Conservation (phyloP, 1,140 invertebrate genomes). For the Leptestheria dahalacensis region DNA sequence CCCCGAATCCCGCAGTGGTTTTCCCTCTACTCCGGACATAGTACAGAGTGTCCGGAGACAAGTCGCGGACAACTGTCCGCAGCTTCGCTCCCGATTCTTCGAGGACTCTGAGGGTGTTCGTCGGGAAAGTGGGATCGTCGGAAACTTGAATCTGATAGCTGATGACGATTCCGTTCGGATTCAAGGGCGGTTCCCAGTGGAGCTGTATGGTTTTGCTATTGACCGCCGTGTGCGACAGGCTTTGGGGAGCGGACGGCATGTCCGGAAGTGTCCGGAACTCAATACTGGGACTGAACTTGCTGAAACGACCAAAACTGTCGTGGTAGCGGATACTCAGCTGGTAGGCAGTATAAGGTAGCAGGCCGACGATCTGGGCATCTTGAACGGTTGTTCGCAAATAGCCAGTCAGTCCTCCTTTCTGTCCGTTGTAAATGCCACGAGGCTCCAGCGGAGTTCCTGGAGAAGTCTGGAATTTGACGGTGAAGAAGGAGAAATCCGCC, state of each 20-base stretch:
- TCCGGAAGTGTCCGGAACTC: conserved; percentile 8
- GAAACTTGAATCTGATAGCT: conserved; percentile 33
- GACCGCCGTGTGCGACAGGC: conserved; percentile 33
- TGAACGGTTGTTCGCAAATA: conserved; percentile 26
- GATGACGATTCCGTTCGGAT: conserved; percentile 33
- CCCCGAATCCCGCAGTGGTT: conserved; percentile 36
- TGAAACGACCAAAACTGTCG: conserved; percentile 5
- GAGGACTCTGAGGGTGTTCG: conserved; percentile 28
- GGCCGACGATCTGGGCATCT: conserved; percentile 31
- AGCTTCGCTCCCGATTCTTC: conserved; percentile 20
- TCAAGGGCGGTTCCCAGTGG: conserved; percentile 34
- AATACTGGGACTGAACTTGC: conserved; percentile 1
- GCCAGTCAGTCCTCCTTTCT: not conserved
- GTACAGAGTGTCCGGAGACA: conserved; percentile 34
- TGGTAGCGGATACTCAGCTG: conserved; percentile 36
- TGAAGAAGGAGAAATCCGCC: conserved; percentile 28
- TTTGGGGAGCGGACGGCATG: conserved; percentile 32
- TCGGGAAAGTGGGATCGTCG: conserved; percentile 25
- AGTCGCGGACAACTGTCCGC: conserved; percentile 17
- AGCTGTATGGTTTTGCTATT: conserved; percentile 30
- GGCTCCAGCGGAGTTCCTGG: not conserved
- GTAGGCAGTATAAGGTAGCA: conserved; percentile 43
- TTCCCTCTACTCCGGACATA: conserved; percentile 36
- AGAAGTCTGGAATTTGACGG: conserved; percentile 32
- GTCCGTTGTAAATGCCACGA: not conserved